Percentiles rank a stretch among this genome's conserved stretches.
Evolutionary conservation across 2,888 invertebrate species (phyloP).

Genomic region (Ectemnius cavifrons): DNA sequence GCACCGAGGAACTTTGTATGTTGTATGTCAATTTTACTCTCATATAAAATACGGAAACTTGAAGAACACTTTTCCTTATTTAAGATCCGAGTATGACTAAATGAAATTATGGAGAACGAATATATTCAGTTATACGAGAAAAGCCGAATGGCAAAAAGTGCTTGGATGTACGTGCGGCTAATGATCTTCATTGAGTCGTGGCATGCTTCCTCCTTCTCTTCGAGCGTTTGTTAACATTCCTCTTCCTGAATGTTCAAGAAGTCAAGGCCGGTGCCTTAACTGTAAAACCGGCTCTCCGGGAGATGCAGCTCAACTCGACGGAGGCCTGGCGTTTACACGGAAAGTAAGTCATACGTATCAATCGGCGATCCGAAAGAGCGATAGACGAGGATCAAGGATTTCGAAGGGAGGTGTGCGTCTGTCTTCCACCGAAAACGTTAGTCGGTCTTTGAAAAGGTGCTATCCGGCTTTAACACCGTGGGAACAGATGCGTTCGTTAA

Average conservation of each 20-base stretch:
- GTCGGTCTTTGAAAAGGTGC: background rate
- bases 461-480: too few relatives aligned
- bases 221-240: constrained; percentile 49
- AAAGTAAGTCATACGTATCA: constrained; percentile 32
- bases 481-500: too few relatives aligned
- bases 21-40: too few relatives aligned
- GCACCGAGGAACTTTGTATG: too few relatives aligned
- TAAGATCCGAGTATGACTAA: background rate
- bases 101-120: background rate
- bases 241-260: constrained; percentile 46
- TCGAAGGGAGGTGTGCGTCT: background rate
- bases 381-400: background rate
- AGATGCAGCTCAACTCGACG: constrained; percentile 35
- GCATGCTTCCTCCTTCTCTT: constrained; percentile 2
- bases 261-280: constrained; percentile 51
- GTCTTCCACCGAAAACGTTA: too few relatives aligned
- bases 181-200: constrained; percentile 19
- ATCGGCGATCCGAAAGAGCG: constrained; percentile 24
- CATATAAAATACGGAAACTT: too few relatives aligned
- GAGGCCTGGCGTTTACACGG: constrained; percentile 18
- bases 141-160: constrained; percentile 22
- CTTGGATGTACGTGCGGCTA: constrained; percentile 5
- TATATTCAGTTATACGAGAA: constrained; percentile 5
- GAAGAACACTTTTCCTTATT: too few relatives aligned
- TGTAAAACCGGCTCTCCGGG: constrained; percentile 47